Evolutionary conservation across 1,140 invertebrate species (phyloP).

Genomic region (Rhagoletis pomonella): DNA sequence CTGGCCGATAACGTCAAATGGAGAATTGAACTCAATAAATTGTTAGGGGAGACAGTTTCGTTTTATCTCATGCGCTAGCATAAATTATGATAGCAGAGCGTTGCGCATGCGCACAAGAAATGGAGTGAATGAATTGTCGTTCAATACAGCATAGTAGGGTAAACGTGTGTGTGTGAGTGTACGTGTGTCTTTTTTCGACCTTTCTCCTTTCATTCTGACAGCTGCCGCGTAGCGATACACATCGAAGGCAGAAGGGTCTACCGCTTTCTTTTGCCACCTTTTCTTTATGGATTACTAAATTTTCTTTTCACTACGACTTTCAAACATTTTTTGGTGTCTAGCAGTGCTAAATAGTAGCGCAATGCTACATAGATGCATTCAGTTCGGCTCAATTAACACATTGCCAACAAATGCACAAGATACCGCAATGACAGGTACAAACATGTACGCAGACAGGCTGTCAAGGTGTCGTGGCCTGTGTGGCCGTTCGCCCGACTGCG

Average conservation of each 20-base stretch:
- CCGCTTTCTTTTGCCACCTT: not conserved
- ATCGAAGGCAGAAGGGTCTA: not conserved
- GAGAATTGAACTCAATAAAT: not conserved
- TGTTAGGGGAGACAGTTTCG: not conserved
- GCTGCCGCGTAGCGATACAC: not conserved
- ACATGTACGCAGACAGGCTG: conserved; percentile 25
- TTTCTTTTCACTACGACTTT: not conserved
- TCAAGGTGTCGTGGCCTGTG: conserved; percentile 34
- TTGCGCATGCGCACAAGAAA: not conserved
- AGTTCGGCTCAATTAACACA: conserved; percentile 36
- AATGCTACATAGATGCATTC: not conserved
- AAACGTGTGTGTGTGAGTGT: not conserved
- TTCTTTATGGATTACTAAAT: not conserved
- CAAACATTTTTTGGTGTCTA: too few species aligned
- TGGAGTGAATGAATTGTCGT: not conserved
- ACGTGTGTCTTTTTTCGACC: not conserved
- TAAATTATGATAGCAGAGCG: conserved; percentile 27
- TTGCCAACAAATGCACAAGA: conserved; percentile 11
- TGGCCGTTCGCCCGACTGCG: not conserved
- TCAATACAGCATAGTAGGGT: not conserved
- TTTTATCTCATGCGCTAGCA: conserved; percentile 29
- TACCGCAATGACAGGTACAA: conserved; percentile 41
- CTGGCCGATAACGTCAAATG: not conserved
- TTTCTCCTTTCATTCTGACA: not conserved
- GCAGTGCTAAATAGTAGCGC: not conserved